Evolutionary conservation across 2,113 vertebrate genomes (phyloP).

Genomic region (Bubo blakistoni): DNA sequence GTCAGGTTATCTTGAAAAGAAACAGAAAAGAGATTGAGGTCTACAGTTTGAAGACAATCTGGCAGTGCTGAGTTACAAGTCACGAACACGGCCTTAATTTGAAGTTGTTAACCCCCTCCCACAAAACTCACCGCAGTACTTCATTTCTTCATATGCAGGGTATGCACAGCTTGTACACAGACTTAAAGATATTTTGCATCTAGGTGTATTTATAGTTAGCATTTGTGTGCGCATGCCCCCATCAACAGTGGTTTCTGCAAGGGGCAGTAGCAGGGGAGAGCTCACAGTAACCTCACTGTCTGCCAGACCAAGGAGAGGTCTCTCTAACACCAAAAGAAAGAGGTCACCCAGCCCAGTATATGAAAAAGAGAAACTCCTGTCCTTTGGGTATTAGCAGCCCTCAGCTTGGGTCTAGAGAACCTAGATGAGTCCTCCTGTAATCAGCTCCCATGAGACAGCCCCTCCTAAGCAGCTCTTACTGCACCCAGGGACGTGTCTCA

Average conservation of each 20-base stretch:
- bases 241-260: neutral
- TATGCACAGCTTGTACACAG: neutral
- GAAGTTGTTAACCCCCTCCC: neutral
- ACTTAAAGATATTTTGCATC: neutral
- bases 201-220: neutral
- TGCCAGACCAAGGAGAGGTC: neutral
- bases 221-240: fast-evolving
- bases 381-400: neutral
- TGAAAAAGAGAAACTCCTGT: neutral
- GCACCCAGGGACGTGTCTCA: neutral
- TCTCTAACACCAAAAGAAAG: neutral
- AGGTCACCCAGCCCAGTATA: neutral
- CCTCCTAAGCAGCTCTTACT: neutral
- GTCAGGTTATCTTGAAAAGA: neutral
- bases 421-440: neutral
- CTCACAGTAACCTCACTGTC: neutral
- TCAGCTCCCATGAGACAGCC: neutral
- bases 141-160: neutral
- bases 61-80: neutral
- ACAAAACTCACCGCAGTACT: neutral
- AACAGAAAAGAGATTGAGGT: neutral
- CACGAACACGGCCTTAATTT: neutral
- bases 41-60: neutral
- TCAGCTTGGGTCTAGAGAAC: neutral
- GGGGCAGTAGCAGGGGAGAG: fast-evolving